These are phyloP conservation scores for Erebia aethiops DNA, from an alignment of 2,888 invertebrate genomes.

Conservation along the genomic window DNA sequence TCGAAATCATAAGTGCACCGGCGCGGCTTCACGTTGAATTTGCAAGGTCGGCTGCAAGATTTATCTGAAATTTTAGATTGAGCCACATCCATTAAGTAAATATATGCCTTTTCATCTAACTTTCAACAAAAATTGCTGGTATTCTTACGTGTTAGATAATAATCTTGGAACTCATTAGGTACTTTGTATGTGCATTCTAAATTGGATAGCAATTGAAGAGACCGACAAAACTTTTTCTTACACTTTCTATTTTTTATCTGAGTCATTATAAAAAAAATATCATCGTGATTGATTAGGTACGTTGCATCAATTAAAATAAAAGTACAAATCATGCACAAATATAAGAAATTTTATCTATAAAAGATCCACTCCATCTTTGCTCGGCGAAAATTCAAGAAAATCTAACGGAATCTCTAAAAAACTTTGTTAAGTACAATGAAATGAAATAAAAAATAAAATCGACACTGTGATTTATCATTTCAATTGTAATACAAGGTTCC, in stretches of 20 bases:
- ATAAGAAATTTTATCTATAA: too few species aligned
- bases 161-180: not conserved
- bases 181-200: not conserved
- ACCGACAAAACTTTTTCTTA: not conserved
- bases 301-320: not conserved
- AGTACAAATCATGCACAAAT: too few species aligned
- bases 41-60: slow-evolving; percentile 76
- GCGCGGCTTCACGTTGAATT: slow-evolving; percentile 76
- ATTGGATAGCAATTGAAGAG: too few species aligned
- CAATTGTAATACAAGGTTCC: not conserved
- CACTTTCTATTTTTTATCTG: not conserved
- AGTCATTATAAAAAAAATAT: not conserved
- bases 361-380: too few species aligned
- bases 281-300: not conserved
- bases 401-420: too few species aligned
- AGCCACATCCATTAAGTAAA: slow-evolving; percentile 29
- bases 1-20: slow-evolving; percentile 69
- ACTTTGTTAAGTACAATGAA: too few species aligned
- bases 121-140: too few species aligned
- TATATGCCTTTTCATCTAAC: not conserved
- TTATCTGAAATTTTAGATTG: slow-evolving; percentile 57
- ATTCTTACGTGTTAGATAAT: too few species aligned
- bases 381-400: too few species aligned
- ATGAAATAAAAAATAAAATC: too few species aligned
- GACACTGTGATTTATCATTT: not conserved